Conservation (phyloP, 2,888 invertebrate species). For the Scaptomyza cyrtandrae region DNA sequence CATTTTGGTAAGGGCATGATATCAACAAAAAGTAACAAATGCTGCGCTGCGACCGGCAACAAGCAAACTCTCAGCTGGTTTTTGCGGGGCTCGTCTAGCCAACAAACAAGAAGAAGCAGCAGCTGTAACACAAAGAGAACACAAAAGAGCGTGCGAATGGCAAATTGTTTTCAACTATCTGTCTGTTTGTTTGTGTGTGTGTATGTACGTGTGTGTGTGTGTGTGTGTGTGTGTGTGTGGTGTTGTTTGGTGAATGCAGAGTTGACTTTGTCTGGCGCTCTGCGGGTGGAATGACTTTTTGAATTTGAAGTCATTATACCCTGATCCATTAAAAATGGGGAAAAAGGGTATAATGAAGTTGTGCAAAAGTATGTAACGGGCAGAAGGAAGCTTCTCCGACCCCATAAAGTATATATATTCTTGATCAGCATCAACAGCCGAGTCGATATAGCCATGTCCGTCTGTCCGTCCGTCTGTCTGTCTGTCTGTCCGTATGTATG, state of each 20-base stretch:
- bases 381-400: no score
- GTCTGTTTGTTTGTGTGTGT: not conserved
- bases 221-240: not conserved
- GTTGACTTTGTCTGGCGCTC: conserved; percentile 39
- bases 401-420: no score
- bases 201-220: not conserved
- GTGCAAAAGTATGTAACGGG: no score
- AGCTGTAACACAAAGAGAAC: conserved; percentile 29
- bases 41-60: conserved; percentile 37
- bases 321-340: no score
- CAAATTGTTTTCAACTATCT: conserved; percentile 5
- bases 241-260: conserved; percentile 4
- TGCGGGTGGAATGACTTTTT: conserved; percentile 51
- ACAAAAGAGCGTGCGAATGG: conserved; percentile 14
- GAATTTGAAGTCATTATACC: conserved; percentile 23
- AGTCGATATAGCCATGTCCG: no score
- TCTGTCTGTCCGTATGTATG: no score
- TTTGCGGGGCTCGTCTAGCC: conserved; percentile 56
- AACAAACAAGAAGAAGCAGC: conserved; percentile 8
- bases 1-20: conserved; percentile 23
- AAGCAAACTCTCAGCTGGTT: conserved; percentile 47
- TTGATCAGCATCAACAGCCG: no score
- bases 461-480: no score
- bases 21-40: conserved; percentile 24
- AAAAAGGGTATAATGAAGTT: no score